Evolutionary conservation across 2,113 vertebrate genomes (phyloP), one percentile per base, ranked within the genome.

Genomic region (Pedetes capensis): DNA sequence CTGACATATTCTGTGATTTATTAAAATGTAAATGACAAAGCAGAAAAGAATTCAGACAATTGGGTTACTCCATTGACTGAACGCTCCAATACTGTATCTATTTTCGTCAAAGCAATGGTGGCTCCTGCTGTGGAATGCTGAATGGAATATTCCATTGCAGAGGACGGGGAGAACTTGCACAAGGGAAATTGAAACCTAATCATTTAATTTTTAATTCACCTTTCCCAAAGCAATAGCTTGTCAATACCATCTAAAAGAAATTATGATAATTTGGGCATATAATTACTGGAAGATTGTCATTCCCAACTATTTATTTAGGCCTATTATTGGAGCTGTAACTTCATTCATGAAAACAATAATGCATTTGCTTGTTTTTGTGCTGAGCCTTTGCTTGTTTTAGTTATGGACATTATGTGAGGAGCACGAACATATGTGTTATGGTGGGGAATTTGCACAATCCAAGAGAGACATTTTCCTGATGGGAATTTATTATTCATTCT

Each of bases 11-110:
- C 97, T 87, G 97, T 84, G 97, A 98, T 98, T 98, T 98, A 98
- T 98, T 98, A 98, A 98, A 96, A 98, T 98, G 97, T 98, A 93
- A 98, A 98, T 97, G 97, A 98, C 97, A 98, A 98, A 98, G 97
- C 97, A 96, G 96, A 97, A 97, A 97, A 92, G 97, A 98, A 98
- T 94, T 95, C 96, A 96, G 97, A 98, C 98, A 98, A 98, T 98
- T 98, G 98, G 98, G 98, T 98, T 98, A 97, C 93, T 96, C 97
- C 98, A 97, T 96, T 98, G 98, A 97, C 98, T 97, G 97, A 97
- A 61, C 96, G 97, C 93, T 96, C 98, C 97, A 96, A 98, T 95
- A 96, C 97, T 94, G 90, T 97, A 96, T 96, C 97, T 98, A 98
- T 98, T 98, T 98, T 97, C 98, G 97, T 97, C 82, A 72, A 82